Evolutionary conservation across 2,797 vertebrate species (phyloP).

Genomic region (Salarias fasciatus): DNA sequence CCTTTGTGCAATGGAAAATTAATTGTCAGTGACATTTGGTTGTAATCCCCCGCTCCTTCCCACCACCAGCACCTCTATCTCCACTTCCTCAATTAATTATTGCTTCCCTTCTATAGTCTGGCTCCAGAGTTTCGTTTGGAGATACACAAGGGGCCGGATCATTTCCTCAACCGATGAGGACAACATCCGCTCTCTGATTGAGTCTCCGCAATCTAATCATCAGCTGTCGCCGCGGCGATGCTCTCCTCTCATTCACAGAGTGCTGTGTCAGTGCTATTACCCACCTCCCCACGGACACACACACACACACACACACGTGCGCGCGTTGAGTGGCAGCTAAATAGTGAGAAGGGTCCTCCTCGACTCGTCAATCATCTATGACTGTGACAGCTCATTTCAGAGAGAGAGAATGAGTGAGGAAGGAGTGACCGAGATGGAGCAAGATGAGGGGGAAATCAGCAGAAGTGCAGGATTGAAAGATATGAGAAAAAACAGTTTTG

Average conservation of each 20-base stretch:
- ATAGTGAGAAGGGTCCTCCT: constrained; percentile 37
- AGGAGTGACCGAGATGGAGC: too few species aligned
- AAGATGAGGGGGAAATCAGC: not conserved
- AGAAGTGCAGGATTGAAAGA: not conserved
- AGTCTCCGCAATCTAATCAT: constrained; percentile 66
- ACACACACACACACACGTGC: constrained; percentile 28
- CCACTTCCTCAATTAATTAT: constrained; percentile 67
- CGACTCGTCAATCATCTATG: constrained; percentile 56
- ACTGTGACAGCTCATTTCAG: constrained; percentile 51
- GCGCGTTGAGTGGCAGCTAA: constrained; percentile 48
- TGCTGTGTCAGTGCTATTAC: constrained; percentile 65
- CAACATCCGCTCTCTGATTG: constrained; percentile 63
- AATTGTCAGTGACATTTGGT: constrained; percentile 76
- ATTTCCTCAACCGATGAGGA: constrained; percentile 57
- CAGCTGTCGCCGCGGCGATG: constrained; percentile 43
- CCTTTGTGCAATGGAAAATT: constrained; percentile 69
- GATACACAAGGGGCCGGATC: constrained; percentile 41
- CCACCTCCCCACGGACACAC: constrained; percentile 25
- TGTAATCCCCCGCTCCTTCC: constrained; percentile 49
- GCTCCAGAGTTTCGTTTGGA: constrained; percentile 35
- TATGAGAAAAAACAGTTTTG: not conserved
- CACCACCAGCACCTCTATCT: constrained; percentile 42
- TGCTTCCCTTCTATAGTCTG: constrained; percentile 46
- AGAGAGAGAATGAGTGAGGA: not conserved
- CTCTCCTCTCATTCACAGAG: constrained; percentile 36